Base-by-base conservation (phyloP, 2,888 invertebrate species). In the Volucella inanis region DNA sequence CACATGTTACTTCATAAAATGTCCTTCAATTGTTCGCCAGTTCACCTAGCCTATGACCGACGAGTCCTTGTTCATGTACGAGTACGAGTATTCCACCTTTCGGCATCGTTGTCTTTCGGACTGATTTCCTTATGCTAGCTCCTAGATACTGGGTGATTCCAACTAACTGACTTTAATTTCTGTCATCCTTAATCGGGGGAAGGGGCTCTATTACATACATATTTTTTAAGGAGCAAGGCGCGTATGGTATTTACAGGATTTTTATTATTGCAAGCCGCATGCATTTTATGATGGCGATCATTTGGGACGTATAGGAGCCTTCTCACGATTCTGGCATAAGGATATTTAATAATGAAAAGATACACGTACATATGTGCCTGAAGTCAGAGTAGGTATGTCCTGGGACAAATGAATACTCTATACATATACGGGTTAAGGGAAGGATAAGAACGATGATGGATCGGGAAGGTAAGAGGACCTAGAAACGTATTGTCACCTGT, bases 291-390 rank as follows among this genome's bases (percentile, higher is more conserved):
- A 76, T 61, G 59, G 45, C 71, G 71, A 80, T 85, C 75, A 79
- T 75, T 81, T 75, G 61, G 68, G 68, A 39, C 11, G 39, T 49
- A 39, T 12, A 12, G 18, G 12, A 12, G 64, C 11, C 8, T 22
- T n/a, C 10, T 12, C n/a, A 12, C 39, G 18, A 31, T 47, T 31
- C 59, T 52, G 70, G 43, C 67, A 49, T 57, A 71, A 68, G 71
- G 62, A 80, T 85, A 85, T 81, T 85, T 85, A 85, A 85, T 85
- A 85, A 85, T 72, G 76, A 77, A 80, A 80, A 80, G 71, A 80
- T 80, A 31, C 31, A 31, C 31, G 31, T 31, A 2, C 1, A 2
- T 18, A 31, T 31, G 31, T 31, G 31, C 31, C 6, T 6, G 31
- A 6, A 31, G 31, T 6, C 31, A 6, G 31, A 31, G 31, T n/a